Evolutionary conservation across 2,797 vertebrate species (phyloP), one percentile per base, ranked within the genome.

Genomic region (Melanotaenia maccullochi): DNA sequence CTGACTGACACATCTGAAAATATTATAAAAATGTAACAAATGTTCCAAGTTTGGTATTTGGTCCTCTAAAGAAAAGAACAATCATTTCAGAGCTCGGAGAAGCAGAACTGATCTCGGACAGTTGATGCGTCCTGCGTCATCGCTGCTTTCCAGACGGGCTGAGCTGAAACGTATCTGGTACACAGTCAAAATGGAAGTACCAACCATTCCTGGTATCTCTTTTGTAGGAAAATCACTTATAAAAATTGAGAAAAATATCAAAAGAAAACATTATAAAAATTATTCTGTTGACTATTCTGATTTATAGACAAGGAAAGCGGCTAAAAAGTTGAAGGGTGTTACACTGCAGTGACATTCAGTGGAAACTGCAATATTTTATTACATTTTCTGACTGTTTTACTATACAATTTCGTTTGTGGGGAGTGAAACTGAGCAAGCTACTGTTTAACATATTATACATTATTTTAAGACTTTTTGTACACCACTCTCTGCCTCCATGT

Each of bases 251-350:
- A 90, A 90, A 88, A 92, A 92, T 92, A 94, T 93, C 88, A 92
- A 93, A 94, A 92, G 79, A 93, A 94, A 94, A 88, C 64, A 79
- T 91, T 94, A 94, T 91, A 95, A 95, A 95, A 95, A 94, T 94
- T 93, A 94, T 87, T 93, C 85, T 89, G 88, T 91, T 79, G 85
- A 91, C 87, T 84, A 83, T 87, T 85, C 74, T 84, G 77, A 87
- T 83, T 82, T 84, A 85, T 76, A 87, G 85, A 91, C 74, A 78
- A 82, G 64, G 40, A 81, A 80, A 82, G 80, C 12, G 33, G 74
- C 81, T 89, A 91, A 70, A 91, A 91, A 91, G 73, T 81, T 80
- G 63, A 85, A 78, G 64, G 64, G 52, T 68, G 79, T 81, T 12
- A 71, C 73, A 84, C 55, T 42, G 65, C 71, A 65, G 75, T 83